Percentiles rank a stretch among this genome's conserved stretches.
phyloP scores from a whole-genome alignment of 1,140 invertebrate species.

The Chionoecetes opilio region DNA sequence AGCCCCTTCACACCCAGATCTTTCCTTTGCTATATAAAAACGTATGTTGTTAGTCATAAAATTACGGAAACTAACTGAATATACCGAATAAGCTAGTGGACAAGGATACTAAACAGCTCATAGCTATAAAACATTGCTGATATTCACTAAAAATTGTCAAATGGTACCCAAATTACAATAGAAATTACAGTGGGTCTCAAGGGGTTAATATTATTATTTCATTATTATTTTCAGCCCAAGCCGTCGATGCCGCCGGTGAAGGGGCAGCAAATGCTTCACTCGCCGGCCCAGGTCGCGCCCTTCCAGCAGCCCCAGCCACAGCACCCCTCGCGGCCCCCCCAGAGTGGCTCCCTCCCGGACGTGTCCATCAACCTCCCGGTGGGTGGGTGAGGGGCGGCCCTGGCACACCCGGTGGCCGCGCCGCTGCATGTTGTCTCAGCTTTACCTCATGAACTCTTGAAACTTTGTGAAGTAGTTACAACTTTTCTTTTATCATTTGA shows the following conservation, averaged over 20 bases:
- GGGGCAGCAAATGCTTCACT: slow-evolving; percentile 52
- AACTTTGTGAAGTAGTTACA: not conserved
- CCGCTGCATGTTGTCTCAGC: not conserved
- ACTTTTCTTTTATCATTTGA: not conserved
- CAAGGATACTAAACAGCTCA: no score
- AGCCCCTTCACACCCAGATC: no score
- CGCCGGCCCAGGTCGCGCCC: slow-evolving; percentile 59
- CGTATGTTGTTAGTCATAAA: no score
- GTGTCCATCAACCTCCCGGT: slow-evolving; percentile 74
- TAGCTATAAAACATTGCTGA: no score
- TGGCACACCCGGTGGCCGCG: not conserved
- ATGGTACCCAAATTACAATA: no score
- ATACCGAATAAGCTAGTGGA: no score
- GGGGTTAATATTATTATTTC: no score
- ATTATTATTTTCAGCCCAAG: slow-evolving; percentile 63
- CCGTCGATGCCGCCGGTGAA: slow-evolving; percentile 46
- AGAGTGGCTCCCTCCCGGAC: slow-evolving; percentile 67
- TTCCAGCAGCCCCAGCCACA: slow-evolving; percentile 50
- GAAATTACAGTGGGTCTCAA: no score
- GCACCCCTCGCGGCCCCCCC: slow-evolving; percentile 41
- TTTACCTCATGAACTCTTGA: not conserved
- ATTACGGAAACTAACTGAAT: no score
- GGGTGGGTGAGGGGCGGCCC: slow-evolving; percentile 9
- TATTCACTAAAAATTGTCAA: no score
- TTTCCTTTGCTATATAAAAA: no score